Base-by-base conservation (phyloP, 2,888 invertebrate species). In the Mechanitis mazaeus region DNA sequence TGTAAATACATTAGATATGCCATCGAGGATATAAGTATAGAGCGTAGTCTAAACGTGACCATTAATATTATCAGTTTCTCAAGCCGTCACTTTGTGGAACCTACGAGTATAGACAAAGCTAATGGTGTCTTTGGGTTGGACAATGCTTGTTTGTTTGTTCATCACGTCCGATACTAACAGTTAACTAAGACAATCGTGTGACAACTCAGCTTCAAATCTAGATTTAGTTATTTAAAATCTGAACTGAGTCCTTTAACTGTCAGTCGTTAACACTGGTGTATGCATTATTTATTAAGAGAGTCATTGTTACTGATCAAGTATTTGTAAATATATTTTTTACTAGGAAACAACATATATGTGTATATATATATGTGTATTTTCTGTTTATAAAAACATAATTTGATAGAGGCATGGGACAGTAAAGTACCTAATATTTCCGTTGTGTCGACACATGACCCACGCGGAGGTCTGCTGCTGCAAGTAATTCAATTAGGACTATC, bases 401-500 rank as follows among this genome's bases (percentile, higher is more conserved):
- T 33, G n/a, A 3, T 56, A 33, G 1, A 45, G 31, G 11, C 31
- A 33, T 33, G 33, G 12, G 33, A 20, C 7, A 47, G 57, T 35
- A 35, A 11, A 33, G 20, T 35, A 20, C 20, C 20, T 20, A 56
- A 47, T 47, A 57, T 57, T 33, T 35, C 47, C 35, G n/a, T 33
- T 35, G n/a, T 7, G n/a, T 9, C 46, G 45, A 46, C 57, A 57
- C 57, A 57, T 57, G 47, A 47, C 57, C 57, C 42, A 42, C 0
- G 9, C 9, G 42, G 42, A 9, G 42, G 42, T 42, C 42, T 42
- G 42, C 42, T 28, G 35, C 56, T 28, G 47, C 56, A 35, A 9
- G 55, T 57, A 57, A 47, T 47, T 57, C 33, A 47, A 47, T 57
- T 35, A 57, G 47, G 46, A 33, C 3, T 11, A 57, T 47, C 33